These are phyloP conservation scores for Bettongia penicillata DNA, from an alignment of 2,113 vertebrate species.

Conservation along the genomic window DNA sequence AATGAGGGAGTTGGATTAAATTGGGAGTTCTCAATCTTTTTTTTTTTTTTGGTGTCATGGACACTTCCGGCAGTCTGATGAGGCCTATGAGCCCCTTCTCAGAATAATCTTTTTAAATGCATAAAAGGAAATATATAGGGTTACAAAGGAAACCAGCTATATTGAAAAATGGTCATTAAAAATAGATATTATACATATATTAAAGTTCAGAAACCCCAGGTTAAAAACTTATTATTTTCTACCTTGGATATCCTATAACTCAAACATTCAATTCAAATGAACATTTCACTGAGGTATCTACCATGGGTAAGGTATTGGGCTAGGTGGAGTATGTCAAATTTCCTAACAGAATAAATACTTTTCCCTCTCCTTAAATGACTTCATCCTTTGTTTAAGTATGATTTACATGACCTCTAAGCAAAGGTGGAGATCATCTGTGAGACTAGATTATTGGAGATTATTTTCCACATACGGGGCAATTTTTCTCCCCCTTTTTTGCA, in stretches of 20 bases:
- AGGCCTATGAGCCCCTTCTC: background rate
- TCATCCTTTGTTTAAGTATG: conserved; percentile 45
- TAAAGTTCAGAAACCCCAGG: background rate
- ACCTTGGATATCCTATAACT: background rate
- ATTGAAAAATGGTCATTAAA: background rate
- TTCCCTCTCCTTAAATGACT: conserved; percentile 59
- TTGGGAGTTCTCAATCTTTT: background rate
- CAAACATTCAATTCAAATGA: background rate
- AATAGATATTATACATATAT: background rate
- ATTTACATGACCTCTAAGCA: conserved; percentile 72
- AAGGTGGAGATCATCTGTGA: conserved; percentile 61
- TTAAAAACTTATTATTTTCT: background rate
- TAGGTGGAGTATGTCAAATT: background rate
- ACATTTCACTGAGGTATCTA: background rate
- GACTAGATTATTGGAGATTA: conserved; percentile 70
- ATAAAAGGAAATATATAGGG: background rate
- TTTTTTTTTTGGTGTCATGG: background rate
- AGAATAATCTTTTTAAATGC: background rate
- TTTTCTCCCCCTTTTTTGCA: conserved; percentile 53
- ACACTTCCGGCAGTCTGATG: background rate
- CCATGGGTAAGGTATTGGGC: background rate
- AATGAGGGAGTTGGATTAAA: background rate
- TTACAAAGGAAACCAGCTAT: background rate
- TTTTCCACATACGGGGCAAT: conserved; percentile 61
- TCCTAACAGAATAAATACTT: conserved; percentile 9